Percentiles rank a stretch among this genome's conserved stretches.
phyloP scores from a whole-genome alignment of 2,113 vertebrate genomes.

The Sorex araneus region DNA sequence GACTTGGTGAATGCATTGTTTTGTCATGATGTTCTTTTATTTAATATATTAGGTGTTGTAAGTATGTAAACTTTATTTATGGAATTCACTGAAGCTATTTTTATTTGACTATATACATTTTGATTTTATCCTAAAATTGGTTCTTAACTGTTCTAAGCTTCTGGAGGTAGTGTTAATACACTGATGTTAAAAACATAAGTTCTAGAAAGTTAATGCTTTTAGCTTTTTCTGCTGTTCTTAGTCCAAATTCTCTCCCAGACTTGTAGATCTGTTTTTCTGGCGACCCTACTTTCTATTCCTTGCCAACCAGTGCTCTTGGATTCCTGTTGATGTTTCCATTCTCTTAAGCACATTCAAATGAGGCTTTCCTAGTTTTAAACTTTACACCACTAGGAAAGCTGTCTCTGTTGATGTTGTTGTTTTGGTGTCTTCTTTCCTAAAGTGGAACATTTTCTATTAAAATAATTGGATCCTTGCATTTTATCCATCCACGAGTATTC shows the following conservation, averaged over 20 bases:
- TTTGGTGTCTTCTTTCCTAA: conserved; percentile 60
- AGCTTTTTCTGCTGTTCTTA: conserved; percentile 50
- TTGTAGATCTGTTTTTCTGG: conserved; percentile 46
- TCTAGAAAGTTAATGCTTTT: conserved; percentile 52
- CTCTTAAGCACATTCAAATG: conserved; percentile 37
- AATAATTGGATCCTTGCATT: conserved; percentile 54
- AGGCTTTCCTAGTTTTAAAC: conserved; percentile 62
- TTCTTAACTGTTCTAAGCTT: conserved; percentile 52
- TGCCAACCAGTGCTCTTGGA: conserved; percentile 27
- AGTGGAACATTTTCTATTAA: conserved; percentile 47
- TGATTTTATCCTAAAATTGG: conserved; percentile 64
- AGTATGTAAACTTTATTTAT: conserved; percentile 73
- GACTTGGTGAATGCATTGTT: conserved; percentile 54
- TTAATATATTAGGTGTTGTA: conserved; percentile 63
- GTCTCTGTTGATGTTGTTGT: conserved; percentile 54
- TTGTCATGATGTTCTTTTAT: conserved; percentile 66
- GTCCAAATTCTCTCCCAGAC: conserved; percentile 48
- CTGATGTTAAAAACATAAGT: conserved; percentile 50
- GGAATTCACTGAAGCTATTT: conserved; percentile 66
- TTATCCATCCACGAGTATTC: conserved; percentile 9
- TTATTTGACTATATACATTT: conserved; percentile 71
- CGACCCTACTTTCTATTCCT: conserved; percentile 10
- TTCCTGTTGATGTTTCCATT: conserved; percentile 65
- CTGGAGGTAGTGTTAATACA: background rate
- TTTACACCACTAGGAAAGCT: conserved; percentile 51